Evolutionary conservation across 92 coral and sea anemone species (phyloP), one percentile per base, ranked within the genome.

Genomic region (Porites rus): DNA sequence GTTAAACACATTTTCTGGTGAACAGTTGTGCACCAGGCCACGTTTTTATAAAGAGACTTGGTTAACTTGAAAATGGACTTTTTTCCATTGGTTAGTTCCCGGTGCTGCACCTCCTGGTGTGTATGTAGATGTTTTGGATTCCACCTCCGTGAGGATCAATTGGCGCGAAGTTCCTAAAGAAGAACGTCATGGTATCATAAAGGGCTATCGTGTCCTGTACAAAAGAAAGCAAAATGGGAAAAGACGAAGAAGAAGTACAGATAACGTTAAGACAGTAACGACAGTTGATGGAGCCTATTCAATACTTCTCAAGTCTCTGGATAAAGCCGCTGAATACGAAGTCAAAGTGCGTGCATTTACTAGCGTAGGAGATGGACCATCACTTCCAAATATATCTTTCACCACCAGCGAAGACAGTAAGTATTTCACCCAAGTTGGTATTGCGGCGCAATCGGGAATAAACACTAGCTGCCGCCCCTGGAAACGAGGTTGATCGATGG

Each of bases 371-470:
- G 87, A 88, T 59, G 96, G 98, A 17, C 75, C 3, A 12, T 61
- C 25, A 19, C 51, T 72, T 28, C 31, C 31, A 51, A 25, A 58
- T 25, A 28, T 65, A 64, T 69, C 74, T 6, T 59, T 88, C 65
- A 14, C 4, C 7, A 95, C 98, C 7, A 88, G 81, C 46, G 98
- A 93, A 65, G 96, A 93, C 76, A 86, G 98, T 95, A 68, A 69
- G 94, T 78, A 6, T 38, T 38, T 38, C 46, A 7, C 13, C 10
- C 18, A 56, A 56, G 14, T 56, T 56, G 13, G 11, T 14, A 56
- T 56, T 14, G 61, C 12, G 16, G 60, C 60, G 2, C 10, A 10
- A 13, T 13, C 13, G 2, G 14, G 12, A 54, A 9, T 54, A 9
- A 54, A 10, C 60, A 10, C 60, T 54, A 9, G 10, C 10, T 54